Evolutionary conservation across 2,113 vertebrate genomes (phyloP).

Genomic region (Perca fluviatilis): DNA sequence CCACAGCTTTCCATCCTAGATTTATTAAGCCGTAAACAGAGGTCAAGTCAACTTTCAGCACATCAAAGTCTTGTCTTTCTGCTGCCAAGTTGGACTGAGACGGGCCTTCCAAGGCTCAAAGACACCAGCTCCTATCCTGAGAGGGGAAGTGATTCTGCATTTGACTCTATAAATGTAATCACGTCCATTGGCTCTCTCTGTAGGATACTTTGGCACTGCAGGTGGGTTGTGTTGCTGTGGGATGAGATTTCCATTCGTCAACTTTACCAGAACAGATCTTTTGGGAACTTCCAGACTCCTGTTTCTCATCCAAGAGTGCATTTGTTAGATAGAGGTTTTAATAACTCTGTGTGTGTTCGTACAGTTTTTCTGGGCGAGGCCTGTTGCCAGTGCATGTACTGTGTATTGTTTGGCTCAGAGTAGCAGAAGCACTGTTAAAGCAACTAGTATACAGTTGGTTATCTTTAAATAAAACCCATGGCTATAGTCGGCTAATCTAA

Average conservation of each 20-base stretch:
- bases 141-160: constrained; percentile 62
- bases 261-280: constrained; percentile 56
- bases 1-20: constrained; percentile 64
- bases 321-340: constrained; percentile 40
- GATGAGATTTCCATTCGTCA: constrained; percentile 71
- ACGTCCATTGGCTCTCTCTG: constrained; percentile 51
- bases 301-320: constrained; percentile 37
- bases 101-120: constrained; percentile 52
- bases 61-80: constrained; percentile 52
- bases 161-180: constrained; percentile 71
- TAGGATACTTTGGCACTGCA: constrained; percentile 57
- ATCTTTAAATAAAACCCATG: not conserved
- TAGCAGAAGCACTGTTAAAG: not conserved
- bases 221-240: constrained; percentile 46
- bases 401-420: constrained; percentile 20
- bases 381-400: constrained; percentile 8
- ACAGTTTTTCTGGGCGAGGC: not conserved
- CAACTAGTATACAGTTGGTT: not conserved
- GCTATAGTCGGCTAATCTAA: not conserved
- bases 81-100: constrained; percentile 67
- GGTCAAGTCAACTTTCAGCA: constrained; percentile 68
- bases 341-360: constrained; percentile 40
- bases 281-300: constrained; percentile 57
- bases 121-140: constrained; percentile 46
- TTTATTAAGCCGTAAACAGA: constrained; percentile 77